Conservation (phyloP, 53 echinoderm and acorn worm species). For the Henricia sp. region DNA sequence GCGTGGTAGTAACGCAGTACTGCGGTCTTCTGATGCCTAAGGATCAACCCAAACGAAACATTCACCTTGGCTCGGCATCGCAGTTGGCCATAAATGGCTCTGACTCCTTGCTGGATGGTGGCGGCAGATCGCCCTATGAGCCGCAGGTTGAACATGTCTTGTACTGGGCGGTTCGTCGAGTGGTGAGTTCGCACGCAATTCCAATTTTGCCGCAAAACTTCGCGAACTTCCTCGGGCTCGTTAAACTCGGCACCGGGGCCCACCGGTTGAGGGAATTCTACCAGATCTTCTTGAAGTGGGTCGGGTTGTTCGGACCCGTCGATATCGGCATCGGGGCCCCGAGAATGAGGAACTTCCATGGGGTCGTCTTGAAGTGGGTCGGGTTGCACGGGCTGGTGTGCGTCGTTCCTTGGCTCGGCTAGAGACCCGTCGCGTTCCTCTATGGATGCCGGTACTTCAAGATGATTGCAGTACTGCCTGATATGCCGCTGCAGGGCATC, state of each 20-base stretch:
- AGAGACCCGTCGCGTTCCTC: too few species aligned
- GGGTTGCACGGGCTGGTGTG: too few species aligned
- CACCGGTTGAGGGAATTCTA: background rate
- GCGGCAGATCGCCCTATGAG: background rate
- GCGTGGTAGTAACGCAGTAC: conserved; percentile 16
- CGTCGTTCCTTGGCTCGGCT: too few species aligned
- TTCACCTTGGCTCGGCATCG: conserved; percentile 17
- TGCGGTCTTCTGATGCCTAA: conserved; percentile 2
- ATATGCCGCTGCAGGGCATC: too few species aligned
- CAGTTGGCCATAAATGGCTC: background rate
- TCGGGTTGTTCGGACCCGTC: background rate
- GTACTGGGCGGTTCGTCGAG: too few species aligned
- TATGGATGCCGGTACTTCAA: too few species aligned
- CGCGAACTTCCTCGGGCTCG: background rate
- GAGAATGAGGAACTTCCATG: too few species aligned
- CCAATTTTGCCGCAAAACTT: background rate
- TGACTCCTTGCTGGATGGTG: background rate
- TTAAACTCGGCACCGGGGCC: background rate
- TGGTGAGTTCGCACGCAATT: background rate
- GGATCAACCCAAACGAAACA: conserved; percentile 23
- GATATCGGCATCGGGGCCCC: too few species aligned
- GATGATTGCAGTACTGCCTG: too few species aligned
- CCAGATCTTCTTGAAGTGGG: too few species aligned
- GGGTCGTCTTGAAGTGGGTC: too few species aligned
- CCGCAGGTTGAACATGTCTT: background rate